Evolutionary conservation across 1,140 invertebrate species (phyloP).

Genomic region (Phortica variegata): DNA sequence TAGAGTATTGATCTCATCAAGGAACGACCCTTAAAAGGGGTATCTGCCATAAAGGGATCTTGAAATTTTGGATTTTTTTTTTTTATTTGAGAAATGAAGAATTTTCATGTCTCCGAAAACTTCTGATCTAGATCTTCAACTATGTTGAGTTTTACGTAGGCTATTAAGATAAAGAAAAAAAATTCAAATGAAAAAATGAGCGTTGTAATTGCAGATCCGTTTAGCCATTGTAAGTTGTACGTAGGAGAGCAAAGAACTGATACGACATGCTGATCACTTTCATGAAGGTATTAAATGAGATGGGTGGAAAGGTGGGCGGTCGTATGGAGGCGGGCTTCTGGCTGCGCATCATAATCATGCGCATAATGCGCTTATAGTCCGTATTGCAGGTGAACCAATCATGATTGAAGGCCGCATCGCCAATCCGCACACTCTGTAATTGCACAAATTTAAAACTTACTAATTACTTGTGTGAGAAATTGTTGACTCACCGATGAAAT

Average conservation of each 20-base stretch:
- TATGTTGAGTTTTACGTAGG: no score
- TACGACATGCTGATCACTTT: slow-evolving; percentile 49
- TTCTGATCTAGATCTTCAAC: no score
- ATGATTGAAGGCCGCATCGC: slow-evolving; percentile 36
- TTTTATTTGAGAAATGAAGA: no score
- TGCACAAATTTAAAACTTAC: not conserved
- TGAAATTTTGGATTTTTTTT: no score
- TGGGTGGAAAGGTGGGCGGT: slow-evolving; percentile 44
- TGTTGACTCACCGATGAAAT: slow-evolving; percentile 32
- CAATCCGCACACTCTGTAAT: slow-evolving; percentile 34
- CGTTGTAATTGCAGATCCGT: no score
- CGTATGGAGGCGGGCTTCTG: slow-evolving; percentile 41
- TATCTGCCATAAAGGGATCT: no score
- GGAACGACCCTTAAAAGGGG: no score
- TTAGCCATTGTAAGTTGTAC: slow-evolving; percentile 36
- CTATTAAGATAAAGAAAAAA: no score
- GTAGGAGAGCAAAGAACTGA: slow-evolving; percentile 39
- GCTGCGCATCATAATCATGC: slow-evolving; percentile 37
- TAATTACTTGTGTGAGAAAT: not conserved
- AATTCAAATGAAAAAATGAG: no score
- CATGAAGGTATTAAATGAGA: slow-evolving; percentile 44
- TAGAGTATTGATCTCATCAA: no score
- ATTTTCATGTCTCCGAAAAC: no score
- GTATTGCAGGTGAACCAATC: slow-evolving; percentile 36
- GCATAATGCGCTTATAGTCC: slow-evolving; percentile 30